phyloP scores from a whole-genome alignment of 1,140 invertebrate species.

The Drosophila dunni region DNA sequence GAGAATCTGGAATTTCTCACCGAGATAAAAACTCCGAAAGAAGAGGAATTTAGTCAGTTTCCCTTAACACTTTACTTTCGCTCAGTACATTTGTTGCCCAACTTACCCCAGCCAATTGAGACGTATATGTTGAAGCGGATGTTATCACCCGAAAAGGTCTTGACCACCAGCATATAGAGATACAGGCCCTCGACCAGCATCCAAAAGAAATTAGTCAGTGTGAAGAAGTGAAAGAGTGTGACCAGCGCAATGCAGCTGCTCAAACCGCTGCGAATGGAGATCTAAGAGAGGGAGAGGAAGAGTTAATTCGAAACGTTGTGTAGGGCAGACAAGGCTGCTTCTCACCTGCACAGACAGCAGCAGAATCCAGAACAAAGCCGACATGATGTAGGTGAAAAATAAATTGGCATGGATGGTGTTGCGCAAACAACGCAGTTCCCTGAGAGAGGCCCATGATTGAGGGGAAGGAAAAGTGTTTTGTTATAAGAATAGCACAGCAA shows the following conservation, averaged over 20 bases:
- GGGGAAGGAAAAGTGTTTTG: background rate
- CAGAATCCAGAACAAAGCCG: slow-evolving; percentile 83
- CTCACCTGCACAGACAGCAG: slow-evolving; percentile 81
- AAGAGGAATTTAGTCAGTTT: no score
- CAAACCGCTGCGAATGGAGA: slow-evolving; percentile 84
- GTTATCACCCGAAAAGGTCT: slow-evolving; percentile 95
- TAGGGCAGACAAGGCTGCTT: background rate
- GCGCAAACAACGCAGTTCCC: slow-evolving; percentile 94
- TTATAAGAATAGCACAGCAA: slow-evolving; percentile 15
- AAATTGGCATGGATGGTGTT: slow-evolving; percentile 90
- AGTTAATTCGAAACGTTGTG: background rate
- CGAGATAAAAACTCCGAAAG: no score
- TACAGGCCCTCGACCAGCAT: slow-evolving; percentile 99
- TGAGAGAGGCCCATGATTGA: slow-evolving; percentile 74
- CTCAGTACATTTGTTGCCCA: background rate
- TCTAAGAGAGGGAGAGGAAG: slow-evolving; percentile 40
- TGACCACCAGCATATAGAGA: slow-evolving; percentile 96
- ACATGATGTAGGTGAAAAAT: slow-evolving; percentile 85
- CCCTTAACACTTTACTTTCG: no score
- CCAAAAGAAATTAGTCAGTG: slow-evolving; percentile 98
- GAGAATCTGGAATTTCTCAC: no score
- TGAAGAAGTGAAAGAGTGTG: slow-evolving; percentile 94
- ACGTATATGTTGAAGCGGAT: slow-evolving; percentile 95
- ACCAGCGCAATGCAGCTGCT: slow-evolving; percentile 89
- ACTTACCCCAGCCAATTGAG: slow-evolving; percentile 97